Base-by-base conservation (phyloP, 1,140 invertebrate genomes). In the Panagrolaimus sp. region DNA sequence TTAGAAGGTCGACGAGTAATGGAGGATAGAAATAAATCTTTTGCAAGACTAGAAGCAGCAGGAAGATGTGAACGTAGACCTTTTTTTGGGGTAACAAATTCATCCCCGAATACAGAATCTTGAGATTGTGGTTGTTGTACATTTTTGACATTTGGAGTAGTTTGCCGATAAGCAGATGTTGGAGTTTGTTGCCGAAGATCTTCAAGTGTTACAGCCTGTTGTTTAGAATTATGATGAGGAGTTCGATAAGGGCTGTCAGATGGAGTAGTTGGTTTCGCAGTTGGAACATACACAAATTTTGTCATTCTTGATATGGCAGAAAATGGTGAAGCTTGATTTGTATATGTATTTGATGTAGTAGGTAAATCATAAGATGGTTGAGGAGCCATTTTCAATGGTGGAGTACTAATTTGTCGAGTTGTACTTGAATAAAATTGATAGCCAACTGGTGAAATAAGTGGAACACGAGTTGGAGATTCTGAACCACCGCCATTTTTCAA, bases 401-500 rank as follows among this genome's bases (percentile, higher is more conserved):
- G 14, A 7, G 48, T 52, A 24, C 48, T 52, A n/a, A 24, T 21
- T 24, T 52, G 17, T 24, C 17, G 28, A 10, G 63, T 17, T 17
- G 28, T 6, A 4, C n/a, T 66, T 68, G 9, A 21, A 24, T 15
- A 10, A n/a, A n/a, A n/a, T n/a, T n/a, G n/a, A n/a, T n/a, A n/a
- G n/a, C n/a, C n/a, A n/a, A n/a, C n/a, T n/a, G n/a, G n/a, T n/a
- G n/a, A n/a, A n/a, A n/a, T n/a, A n/a, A n/a, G n/a, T n/a, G n/a
- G n/a, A n/a, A n/a, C n/a, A n/a, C n/a, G n/a, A 26, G 43, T 55
- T 9, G 46, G 58, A 64, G 62, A 64, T 5, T 66, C 38, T n/a
- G 67, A 21, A 21, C 67, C 69, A 52, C 52, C 67, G 17, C 75
- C 74, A 26, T 58, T 72, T 68, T 86, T 85, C 70, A 87, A 81